Evolutionary conservation across 2,888 invertebrate genomes (phyloP), one percentile per base, ranked within the genome.

Genomic region (Pristionchus fissidentatus): DNA sequence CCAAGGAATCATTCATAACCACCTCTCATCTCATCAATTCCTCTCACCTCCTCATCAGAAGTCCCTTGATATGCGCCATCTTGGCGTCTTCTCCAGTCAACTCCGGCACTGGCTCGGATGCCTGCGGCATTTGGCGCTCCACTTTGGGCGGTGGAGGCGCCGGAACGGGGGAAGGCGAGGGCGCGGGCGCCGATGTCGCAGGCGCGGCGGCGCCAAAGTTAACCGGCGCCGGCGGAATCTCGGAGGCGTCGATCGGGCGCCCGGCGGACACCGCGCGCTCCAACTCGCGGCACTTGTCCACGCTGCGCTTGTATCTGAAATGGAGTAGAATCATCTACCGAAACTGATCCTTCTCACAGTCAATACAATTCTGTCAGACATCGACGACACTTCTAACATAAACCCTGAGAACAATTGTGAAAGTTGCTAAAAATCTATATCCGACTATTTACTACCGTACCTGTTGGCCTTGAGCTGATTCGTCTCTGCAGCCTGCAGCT

Each of bases 141-240:
- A 26, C n/a, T 22, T 38, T 19, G n/a, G 26, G 5, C 5, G 7
- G 4, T 19, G 41, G 3, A 10, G 75, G 43, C 0, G 26, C 29
- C 75, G 75, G 75, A n/a, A n/a, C n/a, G n/a, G n/a, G n/a, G n/a
- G n/a, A n/a, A 2, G 75, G 43, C 15, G 43, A 38, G 1, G 73
- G 10, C 5, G 75, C 26, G 3, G 75, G 43, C 3, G 75, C 2
- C 10, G 73, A 41, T n/a, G 26, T 10, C 8, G 43, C 7, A 3
- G 75, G n/a, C 13, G 43, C 38, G 26, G 3, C 22, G 13, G 43
- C 75, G 5, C 26, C 75, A n/a, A 82, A 82, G 26, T 35, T 38
- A 10, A 70, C 70, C 29, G 89, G 89, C 1, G 86, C 86, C 10
- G 84, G 85, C 3, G 89, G 89, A 46, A 89, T 86, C n/a, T 88